Conservation (phyloP, 2,113 vertebrate genomes). For the Diadophis punctatus region DNA sequence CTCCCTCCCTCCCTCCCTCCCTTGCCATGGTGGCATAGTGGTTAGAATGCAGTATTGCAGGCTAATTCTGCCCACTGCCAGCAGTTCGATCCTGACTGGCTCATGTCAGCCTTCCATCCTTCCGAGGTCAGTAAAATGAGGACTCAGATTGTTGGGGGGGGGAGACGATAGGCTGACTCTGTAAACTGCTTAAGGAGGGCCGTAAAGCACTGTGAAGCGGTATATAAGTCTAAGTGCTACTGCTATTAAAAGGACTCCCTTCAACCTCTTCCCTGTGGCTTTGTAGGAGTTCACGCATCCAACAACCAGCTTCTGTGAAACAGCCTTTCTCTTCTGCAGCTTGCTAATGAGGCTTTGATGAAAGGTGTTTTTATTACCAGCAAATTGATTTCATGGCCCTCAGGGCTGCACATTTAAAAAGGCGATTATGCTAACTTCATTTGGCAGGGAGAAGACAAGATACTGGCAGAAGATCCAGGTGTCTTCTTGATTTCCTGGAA, state of each 20-base stretch:
- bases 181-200: no score
- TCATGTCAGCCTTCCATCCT: no score
- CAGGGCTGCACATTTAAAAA: constrained; percentile 19
- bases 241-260: not conserved
- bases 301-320: not conserved
- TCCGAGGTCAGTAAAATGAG: no score
- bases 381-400: constrained; percentile 54
- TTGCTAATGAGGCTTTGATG: constrained; percentile 48
- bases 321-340: constrained; percentile 42
- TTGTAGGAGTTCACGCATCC: not conserved
- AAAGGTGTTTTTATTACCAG: constrained; percentile 44
- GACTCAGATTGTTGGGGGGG: no score
- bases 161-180: no score
- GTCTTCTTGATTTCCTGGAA: not conserved
- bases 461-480: not conserved
- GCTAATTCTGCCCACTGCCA: no score
- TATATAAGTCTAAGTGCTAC: no score
- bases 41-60: no score
- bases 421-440: constrained; percentile 50
- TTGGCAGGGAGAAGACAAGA: not conserved
- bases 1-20: no score
- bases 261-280: rapidly evolving
- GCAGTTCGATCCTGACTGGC: no score
- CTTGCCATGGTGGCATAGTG: no score
- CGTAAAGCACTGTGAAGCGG: no score